Evolutionary conservation across 2,797 vertebrate genomes (phyloP).

Genomic region (Protonibea diacanthus): DNA sequence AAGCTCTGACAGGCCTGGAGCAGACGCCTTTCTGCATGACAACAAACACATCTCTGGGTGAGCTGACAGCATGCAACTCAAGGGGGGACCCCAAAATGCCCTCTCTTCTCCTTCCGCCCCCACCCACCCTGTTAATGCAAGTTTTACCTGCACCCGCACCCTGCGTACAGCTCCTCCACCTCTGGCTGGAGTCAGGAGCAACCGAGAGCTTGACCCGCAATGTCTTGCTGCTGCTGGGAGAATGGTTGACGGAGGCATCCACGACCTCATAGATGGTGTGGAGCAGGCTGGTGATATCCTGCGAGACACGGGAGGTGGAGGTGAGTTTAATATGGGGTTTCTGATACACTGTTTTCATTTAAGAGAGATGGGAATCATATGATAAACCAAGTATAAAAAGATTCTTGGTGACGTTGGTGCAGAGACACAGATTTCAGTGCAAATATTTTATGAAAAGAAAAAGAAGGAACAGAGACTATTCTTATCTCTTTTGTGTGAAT

Average conservation of each 20-base stretch:
- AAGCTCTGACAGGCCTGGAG: constrained; percentile 77
- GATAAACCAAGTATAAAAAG: background rate
- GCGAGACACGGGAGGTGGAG: constrained; percentile 5
- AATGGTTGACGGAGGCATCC: constrained; percentile 97
- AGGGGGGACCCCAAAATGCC: constrained; percentile 62
- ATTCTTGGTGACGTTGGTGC: background rate
- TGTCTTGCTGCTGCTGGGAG: constrained; percentile 96
- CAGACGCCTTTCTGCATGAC: constrained; percentile 76
- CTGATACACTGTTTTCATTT: background rate
- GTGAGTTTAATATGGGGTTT: background rate
- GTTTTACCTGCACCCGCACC: constrained; percentile 88
- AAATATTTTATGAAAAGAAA: background rate
- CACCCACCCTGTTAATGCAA: constrained; percentile 27
- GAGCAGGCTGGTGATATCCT: constrained; percentile 99
- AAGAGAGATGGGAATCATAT: background rate
- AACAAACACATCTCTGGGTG: constrained; percentile 75
- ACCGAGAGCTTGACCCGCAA: constrained; percentile 96
- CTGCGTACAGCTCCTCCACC: constrained; percentile 90
- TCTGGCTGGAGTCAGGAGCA: constrained; percentile 94
- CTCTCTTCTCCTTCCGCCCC: constrained; percentile 32
- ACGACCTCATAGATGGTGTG: constrained; percentile 99
- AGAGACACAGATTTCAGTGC: background rate
- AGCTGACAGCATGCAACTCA: constrained; percentile 71
- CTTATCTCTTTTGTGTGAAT: constrained; percentile 8
- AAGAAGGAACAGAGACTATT: constrained; percentile 14